Conservation (phyloP, 2,888 invertebrate species). For the Pristionchus japonicus region DNA sequence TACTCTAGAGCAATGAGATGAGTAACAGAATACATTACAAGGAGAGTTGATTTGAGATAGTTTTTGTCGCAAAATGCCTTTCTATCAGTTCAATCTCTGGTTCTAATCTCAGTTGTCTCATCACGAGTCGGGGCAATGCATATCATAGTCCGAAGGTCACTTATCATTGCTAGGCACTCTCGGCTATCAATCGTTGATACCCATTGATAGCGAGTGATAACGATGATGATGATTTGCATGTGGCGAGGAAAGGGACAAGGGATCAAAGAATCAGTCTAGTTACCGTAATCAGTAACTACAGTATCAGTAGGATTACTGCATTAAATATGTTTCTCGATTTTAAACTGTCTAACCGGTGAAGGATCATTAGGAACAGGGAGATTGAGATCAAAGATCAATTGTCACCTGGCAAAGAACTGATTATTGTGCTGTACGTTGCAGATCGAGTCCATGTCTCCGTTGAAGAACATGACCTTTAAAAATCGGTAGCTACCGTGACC, state of each 20-base stretch:
- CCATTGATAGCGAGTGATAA: neutral
- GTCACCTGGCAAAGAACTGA: constrained; percentile 77
- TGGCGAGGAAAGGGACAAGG: neutral
- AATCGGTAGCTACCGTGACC: constrained; percentile 4
- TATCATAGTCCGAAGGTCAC: neutral
- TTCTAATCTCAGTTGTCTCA: neutral
- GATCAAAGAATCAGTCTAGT: neutral
- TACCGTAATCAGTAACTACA: neutral
- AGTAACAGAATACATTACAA: no score
- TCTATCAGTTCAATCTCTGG: neutral
- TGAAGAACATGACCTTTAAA: constrained; percentile 76
- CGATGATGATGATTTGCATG: constrained; percentile 3
- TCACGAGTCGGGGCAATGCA: neutral
- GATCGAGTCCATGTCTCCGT: constrained; percentile 78
- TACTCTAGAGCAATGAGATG: no score
- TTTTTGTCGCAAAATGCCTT: no score
- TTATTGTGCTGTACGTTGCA: constrained; percentile 78
- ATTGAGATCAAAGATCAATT: constrained; percentile 65
- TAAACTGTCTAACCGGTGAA: neutral
- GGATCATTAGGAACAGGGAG: constrained; percentile 50
- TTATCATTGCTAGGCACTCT: neutral
- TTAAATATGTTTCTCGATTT: no score
- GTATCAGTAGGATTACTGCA: neutral
- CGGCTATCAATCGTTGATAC: neutral
- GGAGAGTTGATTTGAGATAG: no score